These are phyloP conservation scores for Melanargia galathea DNA, from an alignment of 2,888 invertebrate species.

Conservation along the genomic window DNA sequence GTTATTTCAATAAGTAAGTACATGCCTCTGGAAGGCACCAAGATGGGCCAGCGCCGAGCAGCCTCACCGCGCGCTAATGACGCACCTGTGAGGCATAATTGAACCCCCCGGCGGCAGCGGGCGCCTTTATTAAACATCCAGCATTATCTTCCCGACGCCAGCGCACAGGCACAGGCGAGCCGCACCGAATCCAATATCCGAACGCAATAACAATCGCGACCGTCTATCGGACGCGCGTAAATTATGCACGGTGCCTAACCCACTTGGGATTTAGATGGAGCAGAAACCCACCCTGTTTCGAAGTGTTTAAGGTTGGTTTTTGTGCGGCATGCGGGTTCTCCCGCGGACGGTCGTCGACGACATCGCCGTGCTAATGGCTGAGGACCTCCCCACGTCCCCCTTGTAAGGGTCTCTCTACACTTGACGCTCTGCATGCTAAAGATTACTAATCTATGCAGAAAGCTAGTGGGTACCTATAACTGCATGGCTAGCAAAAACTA, in stretches of 20 bases:
- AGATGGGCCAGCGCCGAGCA: not conserved
- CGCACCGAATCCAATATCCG: slow-evolving; percentile 80
- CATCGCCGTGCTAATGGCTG: slow-evolving; percentile 74
- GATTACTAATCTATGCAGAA: slow-evolving; percentile 15
- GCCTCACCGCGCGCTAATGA: slow-evolving; percentile 21
- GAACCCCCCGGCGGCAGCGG: slow-evolving; percentile 38
- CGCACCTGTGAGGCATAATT: slow-evolving; percentile 37
- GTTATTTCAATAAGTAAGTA: no score
- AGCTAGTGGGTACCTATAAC: not conserved
- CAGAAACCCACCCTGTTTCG: slow-evolving; percentile 46
- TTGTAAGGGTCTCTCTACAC: slow-evolving; percentile 33
- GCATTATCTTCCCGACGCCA: slow-evolving; percentile 61
- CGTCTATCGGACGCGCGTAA: slow-evolving; percentile 80
- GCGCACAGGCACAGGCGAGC: no score
- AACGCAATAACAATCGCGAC: slow-evolving; percentile 79
- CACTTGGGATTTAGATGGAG: slow-evolving; percentile 29
- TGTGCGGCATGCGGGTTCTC: slow-evolving; percentile 18
- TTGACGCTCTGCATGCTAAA: slow-evolving; percentile 19
- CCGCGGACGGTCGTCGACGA: slow-evolving; percentile 65
- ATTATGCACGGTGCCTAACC: slow-evolving; percentile 68
- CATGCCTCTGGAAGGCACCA: no score
- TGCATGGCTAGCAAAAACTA: no score
- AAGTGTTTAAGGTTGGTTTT: slow-evolving; percentile 40
- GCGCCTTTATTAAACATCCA: slow-evolving; percentile 45
- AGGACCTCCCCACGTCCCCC: slow-evolving; percentile 57